Conservation (phyloP, 1,140 invertebrate species). For the Bombus sylvicola region DNA sequence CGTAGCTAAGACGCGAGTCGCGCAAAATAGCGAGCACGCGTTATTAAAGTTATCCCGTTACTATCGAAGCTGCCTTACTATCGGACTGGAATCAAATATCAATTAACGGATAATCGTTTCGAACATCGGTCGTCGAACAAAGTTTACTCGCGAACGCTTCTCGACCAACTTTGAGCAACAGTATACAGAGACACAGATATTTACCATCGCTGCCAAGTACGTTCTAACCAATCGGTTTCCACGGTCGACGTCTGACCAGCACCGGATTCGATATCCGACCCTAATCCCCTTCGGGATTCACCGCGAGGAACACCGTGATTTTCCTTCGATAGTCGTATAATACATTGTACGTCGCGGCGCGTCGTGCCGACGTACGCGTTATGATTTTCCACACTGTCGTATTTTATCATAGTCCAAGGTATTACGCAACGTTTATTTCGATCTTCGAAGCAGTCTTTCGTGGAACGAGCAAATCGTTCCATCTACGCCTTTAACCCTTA, state of each 20-base stretch:
- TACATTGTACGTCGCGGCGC: not conserved
- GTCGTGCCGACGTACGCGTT: not conserved
- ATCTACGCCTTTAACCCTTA: not conserved
- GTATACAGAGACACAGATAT: slow-evolving; percentile 1
- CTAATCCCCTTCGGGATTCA: not conserved
- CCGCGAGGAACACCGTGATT: not conserved
- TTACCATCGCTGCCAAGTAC: not conserved
- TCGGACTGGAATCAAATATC: not conserved
- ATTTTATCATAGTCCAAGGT: not conserved
- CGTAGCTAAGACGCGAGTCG: no score
- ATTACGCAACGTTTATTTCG: not conserved
- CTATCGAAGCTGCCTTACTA: rapidly evolving
- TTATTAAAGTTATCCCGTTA: no score
- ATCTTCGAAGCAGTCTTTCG: no score
- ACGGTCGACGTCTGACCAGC: slow-evolving; percentile 15
- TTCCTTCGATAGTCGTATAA: not conserved
- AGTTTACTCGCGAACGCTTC: not conserved
- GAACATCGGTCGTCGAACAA: no score
- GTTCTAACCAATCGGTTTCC: not conserved
- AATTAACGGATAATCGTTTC: not conserved
- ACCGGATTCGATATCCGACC: slow-evolving; percentile 26
- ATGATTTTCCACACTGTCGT: not conserved
- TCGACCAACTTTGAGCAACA: not conserved
- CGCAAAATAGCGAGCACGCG: no score
- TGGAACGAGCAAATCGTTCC: not conserved